A percentile compares a stretch with the other conserved stretches of the same genome.
phyloP scores from a whole-genome alignment of 2,113 vertebrate genomes.

The Vulpes ferrilata region DNA sequence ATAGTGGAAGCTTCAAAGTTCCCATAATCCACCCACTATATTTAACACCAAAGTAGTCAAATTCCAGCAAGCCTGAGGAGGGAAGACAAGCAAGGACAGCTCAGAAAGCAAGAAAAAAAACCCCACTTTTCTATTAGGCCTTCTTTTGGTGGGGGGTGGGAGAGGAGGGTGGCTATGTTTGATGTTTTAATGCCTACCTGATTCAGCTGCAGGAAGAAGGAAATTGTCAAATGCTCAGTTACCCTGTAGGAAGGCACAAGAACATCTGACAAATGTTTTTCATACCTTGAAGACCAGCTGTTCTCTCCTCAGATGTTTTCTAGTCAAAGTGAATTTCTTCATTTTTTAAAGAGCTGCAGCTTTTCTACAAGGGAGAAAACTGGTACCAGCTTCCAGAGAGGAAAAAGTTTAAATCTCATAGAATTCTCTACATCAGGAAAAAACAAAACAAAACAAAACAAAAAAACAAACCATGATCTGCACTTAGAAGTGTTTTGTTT shows the following conservation, averaged over 20 bases:
- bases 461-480: not conserved
- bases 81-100: not conserved
- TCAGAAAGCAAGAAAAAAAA: not conserved
- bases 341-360: conserved; percentile 38
- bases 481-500: conserved; percentile 57
- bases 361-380: conserved; percentile 48
- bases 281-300: not conserved
- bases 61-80: not conserved
- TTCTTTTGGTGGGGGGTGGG: not conserved
- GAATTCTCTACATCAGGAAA: not conserved
- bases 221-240: conserved; percentile 15
- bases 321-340: not conserved
- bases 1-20: not conserved
- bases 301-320: conserved; percentile 28
- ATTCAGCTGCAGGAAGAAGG: not conserved
- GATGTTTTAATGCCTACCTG: not conserved
- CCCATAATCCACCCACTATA: not conserved
- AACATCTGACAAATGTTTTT: not conserved
- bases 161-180: not conserved
- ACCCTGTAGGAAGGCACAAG: not conserved
- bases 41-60: not conserved
- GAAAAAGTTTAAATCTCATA: conserved; percentile 15
- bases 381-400: conserved; percentile 11
- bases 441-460: not conserved
- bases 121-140: not conserved